Conservation (phyloP, 2,888 invertebrate genomes). For the Coremacera marginata region DNA sequence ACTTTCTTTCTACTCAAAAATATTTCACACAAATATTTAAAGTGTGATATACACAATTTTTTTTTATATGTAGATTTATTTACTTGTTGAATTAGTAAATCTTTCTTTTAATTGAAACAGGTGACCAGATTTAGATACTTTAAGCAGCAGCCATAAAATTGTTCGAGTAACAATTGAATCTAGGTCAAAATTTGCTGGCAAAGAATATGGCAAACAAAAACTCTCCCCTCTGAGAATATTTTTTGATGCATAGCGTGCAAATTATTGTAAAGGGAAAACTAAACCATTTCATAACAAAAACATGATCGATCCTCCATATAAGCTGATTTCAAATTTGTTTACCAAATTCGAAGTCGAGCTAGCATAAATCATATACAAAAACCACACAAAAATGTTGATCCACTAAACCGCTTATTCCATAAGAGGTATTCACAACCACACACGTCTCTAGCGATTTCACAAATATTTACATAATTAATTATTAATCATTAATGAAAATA, state of each 20-base stretch:
- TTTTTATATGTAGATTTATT: too few relatives aligned
- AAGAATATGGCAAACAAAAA: background rate
- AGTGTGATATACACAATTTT: too few relatives aligned
- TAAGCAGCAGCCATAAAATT: too few relatives aligned
- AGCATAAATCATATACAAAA: background rate
- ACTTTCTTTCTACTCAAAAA: too few relatives aligned
- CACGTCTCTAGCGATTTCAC: constrained; percentile 46
- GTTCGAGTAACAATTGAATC: background rate
- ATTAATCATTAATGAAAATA: constrained; percentile 60
- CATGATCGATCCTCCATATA: background rate
- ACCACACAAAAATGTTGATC: background rate
- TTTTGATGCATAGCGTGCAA: too few relatives aligned
- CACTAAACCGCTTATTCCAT: background rate
- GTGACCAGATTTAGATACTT: too few relatives aligned
- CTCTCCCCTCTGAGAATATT: too few relatives aligned
- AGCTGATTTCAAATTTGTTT: background rate
- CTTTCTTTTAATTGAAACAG: too few relatives aligned
- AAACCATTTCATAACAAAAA: background rate
- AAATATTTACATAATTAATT: constrained; percentile 66
- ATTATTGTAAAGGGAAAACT: background rate
- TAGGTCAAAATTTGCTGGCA: background rate
- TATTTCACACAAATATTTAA: too few relatives aligned
- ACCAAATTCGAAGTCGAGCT: too few relatives aligned
- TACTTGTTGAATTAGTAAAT: too few relatives aligned
- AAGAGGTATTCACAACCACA: background rate